Conservation (phyloP, 2,113 vertebrate genomes). For the Macrotus californicus region DNA sequence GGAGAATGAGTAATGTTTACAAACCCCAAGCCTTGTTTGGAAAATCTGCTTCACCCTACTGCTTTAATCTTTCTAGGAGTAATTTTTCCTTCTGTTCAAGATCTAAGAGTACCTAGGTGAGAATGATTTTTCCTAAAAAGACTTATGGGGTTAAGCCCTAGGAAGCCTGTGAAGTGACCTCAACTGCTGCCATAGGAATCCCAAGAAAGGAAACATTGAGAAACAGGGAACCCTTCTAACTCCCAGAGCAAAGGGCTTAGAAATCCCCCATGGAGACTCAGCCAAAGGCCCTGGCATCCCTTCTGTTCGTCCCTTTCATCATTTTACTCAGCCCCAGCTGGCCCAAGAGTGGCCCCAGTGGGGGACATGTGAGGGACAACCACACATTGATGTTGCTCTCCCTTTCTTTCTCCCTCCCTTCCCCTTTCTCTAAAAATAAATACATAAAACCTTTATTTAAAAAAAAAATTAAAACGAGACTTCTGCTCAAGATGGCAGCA, state of each 20-base stretch:
- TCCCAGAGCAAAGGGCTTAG: neutral
- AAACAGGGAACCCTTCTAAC: neutral
- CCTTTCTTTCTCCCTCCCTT: no score
- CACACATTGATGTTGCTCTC: no score
- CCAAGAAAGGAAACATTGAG: neutral
- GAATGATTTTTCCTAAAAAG: neutral
- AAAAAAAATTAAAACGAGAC: no score
- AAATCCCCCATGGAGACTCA: neutral
- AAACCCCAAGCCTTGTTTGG: neutral
- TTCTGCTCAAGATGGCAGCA: no score
- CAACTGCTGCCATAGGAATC: neutral
- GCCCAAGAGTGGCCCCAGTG: neutral
- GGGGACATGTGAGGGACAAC: no score
- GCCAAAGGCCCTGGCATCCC: neutral
- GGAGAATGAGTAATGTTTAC: neutral
- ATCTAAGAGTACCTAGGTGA: neutral
- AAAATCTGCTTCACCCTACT: neutral
- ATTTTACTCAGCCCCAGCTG: neutral
- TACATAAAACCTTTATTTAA: no score
- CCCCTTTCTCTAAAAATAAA: no score
- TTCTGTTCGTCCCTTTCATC: neutral
- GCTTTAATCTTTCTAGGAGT: constrained; percentile 1
- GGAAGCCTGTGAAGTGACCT: neutral
- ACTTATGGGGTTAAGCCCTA: neutral
- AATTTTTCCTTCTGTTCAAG: neutral